phyloP scores from a whole-genome alignment of 2,113 vertebrate genomes.

The Tauraco erythrolophus region DNA sequence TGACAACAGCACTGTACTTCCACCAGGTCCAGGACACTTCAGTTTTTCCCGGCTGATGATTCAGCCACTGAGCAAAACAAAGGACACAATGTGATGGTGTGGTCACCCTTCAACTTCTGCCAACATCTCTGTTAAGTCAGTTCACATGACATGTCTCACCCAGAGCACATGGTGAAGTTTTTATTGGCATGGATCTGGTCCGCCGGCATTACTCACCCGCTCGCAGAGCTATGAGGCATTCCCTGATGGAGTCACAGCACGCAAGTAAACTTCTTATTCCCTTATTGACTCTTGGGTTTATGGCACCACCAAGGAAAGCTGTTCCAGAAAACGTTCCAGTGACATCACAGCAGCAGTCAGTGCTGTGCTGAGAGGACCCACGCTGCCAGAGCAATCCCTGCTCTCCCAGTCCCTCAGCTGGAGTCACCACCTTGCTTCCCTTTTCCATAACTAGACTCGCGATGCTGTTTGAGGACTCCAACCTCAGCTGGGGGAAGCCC shows the following conservation, averaged over 20 bases:
- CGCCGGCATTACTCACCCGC: neutral
- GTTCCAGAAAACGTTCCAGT: neutral
- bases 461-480: neutral
- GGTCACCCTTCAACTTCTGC: neutral
- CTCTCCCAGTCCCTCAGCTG: neutral
- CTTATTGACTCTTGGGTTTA: neutral
- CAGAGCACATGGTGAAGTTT: neutral
- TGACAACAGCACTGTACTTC: neutral
- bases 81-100: neutral
- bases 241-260: neutral
- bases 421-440: neutral
- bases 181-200: neutral
- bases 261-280: neutral
- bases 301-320: neutral
- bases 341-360: neutral
- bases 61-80: neutral
- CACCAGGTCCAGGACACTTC: neutral
- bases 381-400: fast-evolving
- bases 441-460: neutral
- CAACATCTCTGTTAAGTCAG: neutral
- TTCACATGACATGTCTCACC: neutral
- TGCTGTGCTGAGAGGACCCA: neutral
- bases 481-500: neutral
- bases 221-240: neutral
- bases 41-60: neutral